Base-by-base conservation (phyloP, 2,888 invertebrate genomes). In the Himalopsyche tibetana region DNA sequence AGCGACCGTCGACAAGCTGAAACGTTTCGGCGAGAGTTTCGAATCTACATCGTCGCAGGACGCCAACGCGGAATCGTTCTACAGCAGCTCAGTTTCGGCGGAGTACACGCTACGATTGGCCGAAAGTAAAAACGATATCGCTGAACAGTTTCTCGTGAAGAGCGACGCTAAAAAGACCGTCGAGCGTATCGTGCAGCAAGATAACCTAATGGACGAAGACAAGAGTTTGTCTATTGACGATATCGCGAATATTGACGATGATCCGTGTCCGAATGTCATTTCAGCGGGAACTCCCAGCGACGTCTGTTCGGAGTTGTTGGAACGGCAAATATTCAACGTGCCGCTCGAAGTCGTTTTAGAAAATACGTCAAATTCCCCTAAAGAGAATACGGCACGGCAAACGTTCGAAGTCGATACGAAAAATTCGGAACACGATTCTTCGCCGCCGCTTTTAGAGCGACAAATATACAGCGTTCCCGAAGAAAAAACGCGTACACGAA, bases 101-200 rank as follows among this genome's bases (percentile, higher is more conserved):
- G 88, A 88, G 42, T 88, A 85, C 55, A 88, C 88, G 5, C 40
- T 88, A 1, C 85, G 80, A 56, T 80, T 88, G 55, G 45, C 80
- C 4, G 88, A 85, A 4, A 45, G 63, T 19, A 55, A 45, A 81
- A 81, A 80, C 4, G 40, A 38, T 3, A 17, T 56, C 19, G 28
- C 5, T 5, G 19, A 38, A 38, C 74, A 9, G 15, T 28, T 74
- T 5, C 38, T 5, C 12, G 5, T 5, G 5, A 74, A 74, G 15
- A 38, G 38, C 36, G 74, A 74, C 36, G 74, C 36, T 12, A 74
- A 74, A 8, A 74, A 81, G 15, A 81, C 81, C 15, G 45, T 81
- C n/a, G 81, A 55, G 17, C 40, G 81, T 6, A 56, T 56, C n/a
- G 82, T 82, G 38, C 82, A 82, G 19, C 55, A 40, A 19, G 82